Evolutionary conservation across 2,888 invertebrate species (phyloP), one percentile per base, ranked within the genome.

Genomic region (Zelleria hepariella): DNA sequence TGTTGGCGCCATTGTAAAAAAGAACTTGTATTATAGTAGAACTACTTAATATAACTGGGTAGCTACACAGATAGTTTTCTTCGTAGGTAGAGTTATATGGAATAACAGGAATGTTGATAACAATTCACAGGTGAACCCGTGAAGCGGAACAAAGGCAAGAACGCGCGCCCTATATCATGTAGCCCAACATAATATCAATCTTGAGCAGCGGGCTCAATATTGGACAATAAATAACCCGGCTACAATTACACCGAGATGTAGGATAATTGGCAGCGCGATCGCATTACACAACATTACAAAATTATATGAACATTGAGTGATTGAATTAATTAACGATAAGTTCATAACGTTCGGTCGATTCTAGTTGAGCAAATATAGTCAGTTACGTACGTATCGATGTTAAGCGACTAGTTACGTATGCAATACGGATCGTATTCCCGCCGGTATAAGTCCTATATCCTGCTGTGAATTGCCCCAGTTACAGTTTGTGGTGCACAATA

Each of bases 81-180:
- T 48, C 42, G 59, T 61, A 61, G 60, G 59, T 61, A 62, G 75
- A 75, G 78, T 78, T 80, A 75, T 80, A 75, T 77, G 77, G 72
- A 71, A 75, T 75, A 75, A 73, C 71, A 65, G 77, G 78, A 79
- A 78, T 77, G 75, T 72, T 74, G 77, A 78, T 79, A 80, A 64
- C 65, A 61, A 79, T 78, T 80, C 75, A 78, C 73, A 74, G 71
- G 68, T 71, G 66, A 77, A 71, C 71, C 70, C 71, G 68, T 71
- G 66, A 77, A 71, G 70, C 70, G 74, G 26, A 75, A 80, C 78
- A 80, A 79, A 77, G 73, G 78, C 67, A 75, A 71, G 68, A 78
- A 74, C 73, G 71, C 67, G 74, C 73, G 78, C 77, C 82, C 81
- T 74, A 81, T 67, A 78, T 80, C 75, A 70, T 51, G 15, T 42